Evolutionary conservation across 30 jellyfish, hydroid and myxozoan genomes (phyloP), one percentile per base, ranked within the genome.

Genomic region (Morbakka virulenta): DNA sequence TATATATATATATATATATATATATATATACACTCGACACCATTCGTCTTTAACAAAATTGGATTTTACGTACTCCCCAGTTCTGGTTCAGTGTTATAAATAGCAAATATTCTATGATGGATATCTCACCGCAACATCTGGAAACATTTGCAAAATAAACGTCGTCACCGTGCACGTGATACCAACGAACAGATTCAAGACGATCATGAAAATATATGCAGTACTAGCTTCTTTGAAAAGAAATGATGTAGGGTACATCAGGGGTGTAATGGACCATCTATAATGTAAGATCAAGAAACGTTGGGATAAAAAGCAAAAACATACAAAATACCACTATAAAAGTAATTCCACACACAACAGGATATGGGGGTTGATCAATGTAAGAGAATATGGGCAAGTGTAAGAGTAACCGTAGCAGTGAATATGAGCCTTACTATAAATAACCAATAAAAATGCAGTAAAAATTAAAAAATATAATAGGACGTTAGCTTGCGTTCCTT

Each of bases 191-290:
- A 91, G 83, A 66, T 91, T 91, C 75, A 91, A 51, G 6, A 91
- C 94, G 30, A 91, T 91, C 32, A 91, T 77, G 4, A 91, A 96
- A 4, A 91, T 96, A 36, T 83, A 91, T 2, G 98, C 98, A 1
- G 98, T 91, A 74, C 98, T 91, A 31, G 98, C 96, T 74, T 91
- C 98, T 26, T 77, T 77, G 90, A 91, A 91, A 12, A 91, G 23
- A 73, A 91, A 91, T 32, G 98, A 68, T 3, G 98, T 96, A 27
- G 98, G 98, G 76, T 91, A 91, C 98, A 91, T 91, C 83, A 84
- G 68, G 4, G 97, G 97, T 3, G 97, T 89, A 36, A 89, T 82
- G 9, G 97, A 89, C 97, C 97, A 89, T 26, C 97, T 89, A 69
- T n/a, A n/a, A n/a, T n/a, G n/a, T n/a, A n/a, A n/a, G n/a, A n/a